Evolutionary conservation across 2,113 vertebrate genomes (phyloP).

Genomic region (Chlorodrepanis virens): DNA sequence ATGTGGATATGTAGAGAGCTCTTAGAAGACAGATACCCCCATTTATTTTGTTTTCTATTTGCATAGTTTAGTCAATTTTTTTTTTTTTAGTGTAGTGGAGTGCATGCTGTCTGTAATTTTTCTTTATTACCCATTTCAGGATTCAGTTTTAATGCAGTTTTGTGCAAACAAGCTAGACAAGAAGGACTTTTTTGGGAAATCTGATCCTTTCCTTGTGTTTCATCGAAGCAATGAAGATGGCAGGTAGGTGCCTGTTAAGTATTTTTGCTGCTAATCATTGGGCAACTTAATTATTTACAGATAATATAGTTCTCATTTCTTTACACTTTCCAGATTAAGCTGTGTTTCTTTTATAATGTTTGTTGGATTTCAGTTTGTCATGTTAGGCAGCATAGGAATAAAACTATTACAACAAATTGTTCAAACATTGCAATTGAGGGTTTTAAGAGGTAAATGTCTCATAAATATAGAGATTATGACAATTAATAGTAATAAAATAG

Average conservation of each 20-base stretch:
- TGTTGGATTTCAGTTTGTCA: background rate
- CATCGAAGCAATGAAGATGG: conserved; percentile 88
- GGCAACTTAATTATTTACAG: background rate
- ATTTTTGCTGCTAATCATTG: background rate
- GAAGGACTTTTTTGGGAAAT: conserved; percentile 91
- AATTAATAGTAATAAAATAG: background rate
- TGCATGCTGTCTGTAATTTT: background rate
- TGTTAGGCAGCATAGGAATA: background rate
- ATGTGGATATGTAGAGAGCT: background rate
- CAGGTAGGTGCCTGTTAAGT: conserved; percentile 68
- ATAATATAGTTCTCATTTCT: background rate
- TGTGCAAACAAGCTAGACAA: conserved; percentile 90
- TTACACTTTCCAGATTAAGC: background rate
- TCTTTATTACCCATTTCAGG: conserved; percentile 65
- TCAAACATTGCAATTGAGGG: background rate
- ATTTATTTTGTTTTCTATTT: background rate
- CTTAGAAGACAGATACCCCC: background rate
- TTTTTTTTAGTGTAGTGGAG: background rate
- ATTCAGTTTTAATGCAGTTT: conserved; percentile 88
- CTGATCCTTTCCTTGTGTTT: conserved; percentile 88
- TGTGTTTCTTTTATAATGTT: background rate
- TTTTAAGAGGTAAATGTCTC: background rate
- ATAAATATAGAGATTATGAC: background rate
- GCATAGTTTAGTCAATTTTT: background rate
- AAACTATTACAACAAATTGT: background rate